phyloP scores from a whole-genome alignment of 2,797 vertebrate genomes.

The Phataginus tetradactyla region DNA sequence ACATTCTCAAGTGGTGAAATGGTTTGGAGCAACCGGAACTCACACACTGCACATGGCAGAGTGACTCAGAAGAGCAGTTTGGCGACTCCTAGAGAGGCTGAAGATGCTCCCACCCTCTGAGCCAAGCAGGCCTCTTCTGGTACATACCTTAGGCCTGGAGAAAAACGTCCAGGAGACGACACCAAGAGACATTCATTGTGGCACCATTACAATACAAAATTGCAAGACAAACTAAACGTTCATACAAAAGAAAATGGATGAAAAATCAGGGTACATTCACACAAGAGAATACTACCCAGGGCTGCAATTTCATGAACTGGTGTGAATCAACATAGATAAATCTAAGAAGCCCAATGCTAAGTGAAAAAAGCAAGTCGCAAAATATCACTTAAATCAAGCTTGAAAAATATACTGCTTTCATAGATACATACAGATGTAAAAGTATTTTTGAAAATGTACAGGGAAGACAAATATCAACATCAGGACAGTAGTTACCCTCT shows the following conservation, averaged over 20 bases:
- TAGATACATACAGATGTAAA: background rate
- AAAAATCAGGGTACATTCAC: background rate
- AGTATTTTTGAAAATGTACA: background rate
- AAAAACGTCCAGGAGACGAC: background rate
- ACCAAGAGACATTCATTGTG: background rate
- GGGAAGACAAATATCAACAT: background rate
- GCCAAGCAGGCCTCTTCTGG: fast-evolving
- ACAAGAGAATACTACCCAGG: background rate
- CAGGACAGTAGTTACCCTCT: background rate
- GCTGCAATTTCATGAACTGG: background rate
- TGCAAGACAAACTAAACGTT: background rate
- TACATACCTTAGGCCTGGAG: background rate
- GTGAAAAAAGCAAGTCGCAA: background rate
- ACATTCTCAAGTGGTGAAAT: background rate
- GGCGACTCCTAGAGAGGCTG: background rate
- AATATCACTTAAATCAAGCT: background rate
- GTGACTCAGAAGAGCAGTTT: background rate
- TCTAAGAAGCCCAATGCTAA: background rate
- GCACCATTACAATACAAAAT: fast-evolving
- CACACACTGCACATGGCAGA: fast-evolving
- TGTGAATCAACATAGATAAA: background rate
- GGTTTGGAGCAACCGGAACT: background rate
- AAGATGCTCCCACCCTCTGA: background rate
- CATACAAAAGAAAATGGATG: background rate
- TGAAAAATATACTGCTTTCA: background rate